Evolutionary conservation across 2,797 vertebrate species (phyloP), one percentile per base, ranked within the genome.

Genomic region (Sphenodon punctatus): DNA sequence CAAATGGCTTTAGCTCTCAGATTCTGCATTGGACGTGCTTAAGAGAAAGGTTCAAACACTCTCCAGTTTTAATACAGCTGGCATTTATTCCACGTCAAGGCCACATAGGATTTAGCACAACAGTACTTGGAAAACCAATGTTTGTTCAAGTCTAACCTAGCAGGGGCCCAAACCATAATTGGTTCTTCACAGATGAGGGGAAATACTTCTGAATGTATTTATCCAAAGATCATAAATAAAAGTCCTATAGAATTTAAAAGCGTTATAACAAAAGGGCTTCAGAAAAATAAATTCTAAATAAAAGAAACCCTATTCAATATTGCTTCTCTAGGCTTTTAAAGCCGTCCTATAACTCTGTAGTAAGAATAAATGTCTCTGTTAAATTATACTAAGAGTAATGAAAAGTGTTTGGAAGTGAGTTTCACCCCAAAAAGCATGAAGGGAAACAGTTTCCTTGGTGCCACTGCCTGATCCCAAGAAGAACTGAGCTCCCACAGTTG

Each of bases 141-240:
- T 74, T 70, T 75, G 74, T 73, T 74, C 83, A 82, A 82, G 60
- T 27, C 46, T 42, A 22, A 5, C 55, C 82, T 66, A 67, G 46
- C 36, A 61, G 51, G 66, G 71, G 79, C 78, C 89, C 55, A 20
- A 76, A 71, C 78, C 27, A 53, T 91, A 88, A 80, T 83, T 78
- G 74, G 68, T 58, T 66, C 80, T 80, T 45, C 71, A 60, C 81
- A 68, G 45, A 55, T 90, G 90, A 89, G 89, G 88, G 78, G 90
- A 92, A 90, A 72, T 56, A 60, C 46, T 68, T 80, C 78, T 68
- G 81, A 92, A 89, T 69, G 56, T 63, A 78, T 45, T 80, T 80
- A 90, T 90, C 81, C 51, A 75, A 49, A 80, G n/a, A 71, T 74
- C 81, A 90, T 60, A 85, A 88, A 86, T 88, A 86, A 90, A 90